These are phyloP conservation scores for Beris morrisii DNA, from an alignment of 2,888 invertebrate species.

Conservation along the genomic window DNA sequence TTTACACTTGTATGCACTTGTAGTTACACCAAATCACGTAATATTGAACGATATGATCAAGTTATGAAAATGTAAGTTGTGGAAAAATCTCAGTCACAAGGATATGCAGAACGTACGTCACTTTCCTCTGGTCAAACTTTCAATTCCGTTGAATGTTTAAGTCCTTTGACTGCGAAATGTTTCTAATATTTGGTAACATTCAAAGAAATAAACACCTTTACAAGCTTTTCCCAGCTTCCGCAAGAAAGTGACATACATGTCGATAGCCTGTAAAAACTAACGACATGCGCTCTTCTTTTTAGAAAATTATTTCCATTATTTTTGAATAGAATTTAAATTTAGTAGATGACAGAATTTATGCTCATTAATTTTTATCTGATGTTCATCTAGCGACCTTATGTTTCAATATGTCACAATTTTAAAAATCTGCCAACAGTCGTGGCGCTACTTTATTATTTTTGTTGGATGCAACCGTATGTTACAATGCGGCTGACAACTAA, in stretches of 20 bases:
- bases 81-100: neutral
- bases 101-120: too few relatives aligned
- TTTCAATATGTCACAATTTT: too few relatives aligned
- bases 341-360: neutral
- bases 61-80: constrained; percentile 1
- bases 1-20: constrained; percentile 28
- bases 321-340: constrained; percentile 16
- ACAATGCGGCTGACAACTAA: too few relatives aligned
- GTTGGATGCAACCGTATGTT: too few relatives aligned
- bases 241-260: constrained; percentile 27
- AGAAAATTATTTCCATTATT: constrained; percentile 8
- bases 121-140: neutral
- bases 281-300: constrained; percentile 24
- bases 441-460: too few relatives aligned
- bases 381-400: too few relatives aligned
- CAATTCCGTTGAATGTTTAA: neutral
- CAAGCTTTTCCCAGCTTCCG: constrained; percentile 26
- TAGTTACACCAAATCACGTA: constrained; percentile 24
- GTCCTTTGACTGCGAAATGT: neutral
- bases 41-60: constrained; percentile 6
- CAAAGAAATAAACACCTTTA: constrained; percentile 21
- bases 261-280: constrained; percentile 9
- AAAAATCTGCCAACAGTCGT: too few relatives aligned
- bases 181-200: constrained; percentile 19
- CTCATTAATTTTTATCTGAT: too few relatives aligned